A percentile compares a stretch with the other conserved stretches of the same genome.
Conservation (phyloP, 1,140 invertebrate species). For the Lepidostoma basale region DNA sequence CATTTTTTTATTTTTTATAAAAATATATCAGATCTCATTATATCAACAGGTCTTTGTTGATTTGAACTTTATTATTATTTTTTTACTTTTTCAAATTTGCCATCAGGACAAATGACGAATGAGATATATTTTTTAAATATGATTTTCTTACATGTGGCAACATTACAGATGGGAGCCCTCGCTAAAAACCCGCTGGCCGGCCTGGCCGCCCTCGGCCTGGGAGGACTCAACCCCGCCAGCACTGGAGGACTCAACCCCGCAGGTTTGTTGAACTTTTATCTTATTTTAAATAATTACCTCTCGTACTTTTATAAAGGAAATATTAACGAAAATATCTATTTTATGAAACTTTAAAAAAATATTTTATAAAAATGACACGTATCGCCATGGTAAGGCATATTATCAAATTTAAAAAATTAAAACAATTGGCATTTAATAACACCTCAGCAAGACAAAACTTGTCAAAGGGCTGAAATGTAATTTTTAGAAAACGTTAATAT, state of each 20-base stretch:
- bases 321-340: background rate
- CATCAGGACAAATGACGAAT: constrained; percentile 5
- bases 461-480: too few relatives aligned
- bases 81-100: background rate
- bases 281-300: background rate
- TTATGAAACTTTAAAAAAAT: too few relatives aligned
- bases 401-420: too few relatives aligned
- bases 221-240: constrained; percentile 80
- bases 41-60: too few relatives aligned
- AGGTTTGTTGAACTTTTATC: constrained; percentile 65
- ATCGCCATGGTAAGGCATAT: too few relatives aligned
- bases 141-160: background rate
- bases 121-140: background rate
- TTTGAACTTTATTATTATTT: too few relatives aligned
- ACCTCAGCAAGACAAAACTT: too few relatives aligned
- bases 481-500: too few relatives aligned
- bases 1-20: too few relatives aligned
- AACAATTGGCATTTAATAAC: too few relatives aligned
- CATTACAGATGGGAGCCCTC: constrained; percentile 77
- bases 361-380: too few relatives aligned
- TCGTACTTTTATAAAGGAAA: background rate
- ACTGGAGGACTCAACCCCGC: constrained; percentile 86
- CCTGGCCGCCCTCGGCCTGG: constrained; percentile 82
- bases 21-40: too few relatives aligned
- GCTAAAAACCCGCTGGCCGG: constrained; percentile 86